Evolutionary conservation across 1,140 invertebrate genomes (phyloP).

Genomic region (Tetragonula clypearis): DNA sequence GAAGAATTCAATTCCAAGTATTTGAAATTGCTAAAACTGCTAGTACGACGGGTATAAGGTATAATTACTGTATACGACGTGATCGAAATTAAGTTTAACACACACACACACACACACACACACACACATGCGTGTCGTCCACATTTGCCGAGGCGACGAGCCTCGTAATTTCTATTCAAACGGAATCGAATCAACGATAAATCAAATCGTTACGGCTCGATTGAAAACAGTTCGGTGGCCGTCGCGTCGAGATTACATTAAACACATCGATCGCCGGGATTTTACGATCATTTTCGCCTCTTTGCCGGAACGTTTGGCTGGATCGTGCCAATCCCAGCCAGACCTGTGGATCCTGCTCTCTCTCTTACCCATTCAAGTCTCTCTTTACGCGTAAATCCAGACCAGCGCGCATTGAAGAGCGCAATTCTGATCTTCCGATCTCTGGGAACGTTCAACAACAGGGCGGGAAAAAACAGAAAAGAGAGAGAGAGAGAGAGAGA

Average conservation of each 20-base stretch:
- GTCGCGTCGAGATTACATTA: not conserved
- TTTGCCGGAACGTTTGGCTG: constrained; percentile 7
- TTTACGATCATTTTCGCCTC: constrained; percentile 7
- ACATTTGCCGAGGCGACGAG: not conserved
- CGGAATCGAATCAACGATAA: not conserved
- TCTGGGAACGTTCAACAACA: not conserved
- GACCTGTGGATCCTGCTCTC: not conserved
- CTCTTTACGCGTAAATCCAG: not conserved
- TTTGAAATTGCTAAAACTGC: not conserved
- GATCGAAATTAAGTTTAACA: not conserved
- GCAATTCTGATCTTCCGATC: not conserved
- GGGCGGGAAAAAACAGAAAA: not conserved
- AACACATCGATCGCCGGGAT: not conserved
- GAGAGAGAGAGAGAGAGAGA: not conserved
- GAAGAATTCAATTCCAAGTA: not conserved
- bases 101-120: not conserved
- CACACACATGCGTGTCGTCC: not conserved
- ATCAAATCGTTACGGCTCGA: not conserved
- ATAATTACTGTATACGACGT: not conserved
- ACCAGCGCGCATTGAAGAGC: not conserved
- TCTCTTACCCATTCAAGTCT: constrained; percentile 19
- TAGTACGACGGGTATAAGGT: not conserved
- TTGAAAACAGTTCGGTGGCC: not conserved
- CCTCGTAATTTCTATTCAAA: not conserved
- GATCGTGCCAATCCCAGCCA: not conserved